Evolutionary conservation across 2,888 invertebrate species (phyloP), one percentile per base, ranked within the genome.

Genomic region (Azorinus chamasolen): DNA sequence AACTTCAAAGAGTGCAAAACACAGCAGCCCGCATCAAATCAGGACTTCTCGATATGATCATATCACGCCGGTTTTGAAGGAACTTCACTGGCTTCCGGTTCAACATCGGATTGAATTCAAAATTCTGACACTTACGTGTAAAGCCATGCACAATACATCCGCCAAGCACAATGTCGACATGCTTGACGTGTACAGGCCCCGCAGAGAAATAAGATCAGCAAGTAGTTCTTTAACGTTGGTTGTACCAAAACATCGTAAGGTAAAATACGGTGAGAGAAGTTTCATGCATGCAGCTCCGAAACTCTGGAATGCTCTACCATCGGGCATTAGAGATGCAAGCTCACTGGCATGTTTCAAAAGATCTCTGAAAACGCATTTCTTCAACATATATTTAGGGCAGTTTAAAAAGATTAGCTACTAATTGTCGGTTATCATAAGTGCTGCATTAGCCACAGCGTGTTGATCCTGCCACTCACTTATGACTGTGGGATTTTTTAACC

Each of bases 241-340:
- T 14, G 71, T 77, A 14, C 77, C 71, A 53, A 71, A 45, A 76
- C 54, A 27, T 43, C 55, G 63, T 12, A 68, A 63, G 20, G 58
- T 62, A n/a, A 53, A 55, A 18, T 66, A 66, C 51, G 71, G 77
- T 10, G 71, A 71, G 27, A 48, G 58, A 20, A 53, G 62, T 43
- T 78, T 65, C 48, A 45, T 51, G 41, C 16, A 57, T 27, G 53
- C 55, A 12, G 69, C 78, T 24, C 59, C 71, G 16, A 59, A 48
- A 46, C 43, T 75, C 20, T 70, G 70, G 70, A 76, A 66, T 39
- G 54, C 69, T 14, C 65, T 75, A n/a, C 69, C 68, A 57, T 16
- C 57, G 4, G 37, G 25, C 5, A 20, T 74, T 18, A 55, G 55
- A 41, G 32, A 32, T 32, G 32, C 32, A 6, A 32, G 32, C 32